Evolutionary conservation across 2,797 vertebrate genomes (phyloP).

Genomic region (Chloroceryle inda): DNA sequence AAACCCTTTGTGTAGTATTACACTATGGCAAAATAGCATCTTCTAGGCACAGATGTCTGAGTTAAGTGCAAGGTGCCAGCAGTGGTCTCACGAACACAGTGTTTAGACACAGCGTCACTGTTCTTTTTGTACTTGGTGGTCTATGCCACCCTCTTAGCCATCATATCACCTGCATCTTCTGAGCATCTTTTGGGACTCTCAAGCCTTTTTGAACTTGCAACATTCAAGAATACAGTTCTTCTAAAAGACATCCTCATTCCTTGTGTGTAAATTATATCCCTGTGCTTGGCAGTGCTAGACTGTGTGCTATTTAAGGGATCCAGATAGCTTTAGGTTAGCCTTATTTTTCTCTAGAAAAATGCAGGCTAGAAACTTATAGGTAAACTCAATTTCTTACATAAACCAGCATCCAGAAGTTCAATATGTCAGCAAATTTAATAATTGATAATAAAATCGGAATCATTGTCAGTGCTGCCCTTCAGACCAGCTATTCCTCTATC

Average conservation of each 20-base stretch:
- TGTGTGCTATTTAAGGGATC: not conserved
- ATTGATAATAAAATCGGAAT: not conserved
- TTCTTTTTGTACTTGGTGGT: not conserved
- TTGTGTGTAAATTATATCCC: too few relatives aligned
- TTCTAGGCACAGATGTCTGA: accelerated
- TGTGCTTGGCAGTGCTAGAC: not conserved
- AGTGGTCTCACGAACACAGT: accelerated
- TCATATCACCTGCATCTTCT: not conserved
- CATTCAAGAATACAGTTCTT: not conserved
- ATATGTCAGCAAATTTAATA: not conserved
- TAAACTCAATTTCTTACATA: not conserved
- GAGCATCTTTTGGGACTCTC: not conserved
- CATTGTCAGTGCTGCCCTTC: not conserved
- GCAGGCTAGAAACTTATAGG: not conserved
- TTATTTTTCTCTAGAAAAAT: not conserved
- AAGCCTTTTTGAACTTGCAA: not conserved
- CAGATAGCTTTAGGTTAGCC: not conserved
- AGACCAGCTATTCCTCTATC: not conserved
- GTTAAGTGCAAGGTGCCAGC: not conserved
- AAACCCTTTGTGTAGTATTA: not conserved
- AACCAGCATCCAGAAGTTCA: not conserved
- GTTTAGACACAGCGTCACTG: too few relatives aligned
- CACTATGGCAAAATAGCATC: not conserved
- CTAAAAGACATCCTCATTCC: not conserved
- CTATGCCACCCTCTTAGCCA: too few relatives aligned